Base-by-base conservation (phyloP, 2,113 vertebrate species). In the Sterna hirundo region DNA sequence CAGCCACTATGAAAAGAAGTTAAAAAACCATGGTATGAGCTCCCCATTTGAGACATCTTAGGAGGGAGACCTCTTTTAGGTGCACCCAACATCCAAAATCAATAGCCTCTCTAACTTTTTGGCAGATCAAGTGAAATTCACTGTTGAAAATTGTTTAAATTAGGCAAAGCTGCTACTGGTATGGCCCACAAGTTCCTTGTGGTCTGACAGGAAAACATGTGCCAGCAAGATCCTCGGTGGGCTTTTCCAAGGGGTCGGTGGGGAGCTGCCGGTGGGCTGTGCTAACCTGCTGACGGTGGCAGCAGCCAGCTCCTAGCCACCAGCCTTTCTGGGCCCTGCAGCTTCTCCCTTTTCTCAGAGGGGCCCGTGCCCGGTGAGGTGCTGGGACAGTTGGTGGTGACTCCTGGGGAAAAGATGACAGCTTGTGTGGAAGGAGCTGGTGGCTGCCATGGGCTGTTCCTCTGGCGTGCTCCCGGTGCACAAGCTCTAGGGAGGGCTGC, bases 401-500 rank as follows among this genome's bases (percentile, higher is more conserved):
- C 15, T n/a, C 21, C 65, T 36, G 54, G 19, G 30, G 19, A 65
- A 78, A 78, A 65, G 40, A 52, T 9, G 5, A 29, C 26, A 10
- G 12, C 15, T 75, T 66, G 8, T 15, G 13, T 79, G 57, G 65
- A 90, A 83, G 55, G 44, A 82, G 46, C 9, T 55, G 21, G 60
- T 75, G 70, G 80, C 51, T 77, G 30, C 60, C 40, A 4, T 23
- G 18, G 78, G 32, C 52, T 54, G 9, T 29, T 90, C 42, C 49
- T 71, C 36, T 40, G 32, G 17, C 0, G 0, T 11, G 34, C 15
- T 71, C 34, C 34, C 40, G 49, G 1, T 0, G 1, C 49, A n/a
- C 3, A 23, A 32, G 22, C 54, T n/a, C 42, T 0, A 1, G 42
- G 80, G 52, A 47, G 60, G 36, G 36, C 52, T 85, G 60, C 38